Evolutionary conservation across 2,888 invertebrate species (phyloP).

Genomic region (Synergus japonicus): DNA sequence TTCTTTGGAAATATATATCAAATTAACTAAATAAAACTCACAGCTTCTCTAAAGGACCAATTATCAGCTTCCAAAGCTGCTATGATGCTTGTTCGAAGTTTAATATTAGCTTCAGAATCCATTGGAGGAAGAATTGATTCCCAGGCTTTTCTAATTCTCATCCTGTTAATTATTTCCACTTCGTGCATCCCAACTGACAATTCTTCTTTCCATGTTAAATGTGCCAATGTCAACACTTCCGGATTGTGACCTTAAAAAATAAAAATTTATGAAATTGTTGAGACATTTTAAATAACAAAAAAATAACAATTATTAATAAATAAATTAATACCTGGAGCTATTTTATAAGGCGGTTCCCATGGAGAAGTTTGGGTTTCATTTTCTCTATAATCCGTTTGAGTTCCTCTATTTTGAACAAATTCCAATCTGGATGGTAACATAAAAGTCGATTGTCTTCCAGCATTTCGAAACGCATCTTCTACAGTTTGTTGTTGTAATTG

Average conservation of each 20-base stretch:
- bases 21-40: conserved; percentile 65
- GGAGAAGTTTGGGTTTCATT: conserved; percentile 88
- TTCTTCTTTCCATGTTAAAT: conserved; percentile 83
- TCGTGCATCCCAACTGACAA: conserved; percentile 82
- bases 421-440: conserved; percentile 48
- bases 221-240: conserved; percentile 83
- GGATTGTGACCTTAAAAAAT: conserved; percentile 76
- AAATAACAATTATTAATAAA: background rate
- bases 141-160: conserved; percentile 83
- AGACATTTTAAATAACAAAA: too few relatives aligned
- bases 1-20: too few relatives aligned
- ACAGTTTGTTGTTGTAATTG: conserved; percentile 46
- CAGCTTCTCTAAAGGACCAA: conserved; percentile 90
- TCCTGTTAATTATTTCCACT: conserved; percentile 83
- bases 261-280: conserved; percentile 1
- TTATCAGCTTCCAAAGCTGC: conserved; percentile 90
- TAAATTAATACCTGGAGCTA: conserved; percentile 67
- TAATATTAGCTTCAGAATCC: conserved; percentile 79
- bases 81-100: conserved; percentile 83
- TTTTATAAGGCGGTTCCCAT: conserved; percentile 84
- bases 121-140: conserved; percentile 81
- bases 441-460: conserved; percentile 51
- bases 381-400: conserved; percentile 87
- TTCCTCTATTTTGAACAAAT: conserved; percentile 76
- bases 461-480: conserved; percentile 46